Evolutionary conservation across 2,113 vertebrate species (phyloP), one percentile per base, ranked within the genome.

Genomic region (Mus spicilegus): DNA sequence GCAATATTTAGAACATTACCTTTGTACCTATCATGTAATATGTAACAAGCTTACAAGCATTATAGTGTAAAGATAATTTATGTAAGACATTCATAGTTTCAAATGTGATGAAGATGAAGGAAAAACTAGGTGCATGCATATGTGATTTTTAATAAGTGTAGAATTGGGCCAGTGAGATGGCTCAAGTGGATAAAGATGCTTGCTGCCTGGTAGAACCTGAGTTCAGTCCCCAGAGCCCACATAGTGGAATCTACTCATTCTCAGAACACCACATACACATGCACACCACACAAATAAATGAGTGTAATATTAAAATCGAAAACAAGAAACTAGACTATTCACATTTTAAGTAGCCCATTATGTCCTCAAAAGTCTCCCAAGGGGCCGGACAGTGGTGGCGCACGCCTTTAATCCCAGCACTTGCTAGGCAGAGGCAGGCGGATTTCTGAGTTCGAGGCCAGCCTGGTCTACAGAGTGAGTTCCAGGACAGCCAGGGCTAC

Each of bases 1-100:
- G 7, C 95, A 58, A 1, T 89, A 91, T 88, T 80, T 93, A 85
- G 87, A 90, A 36, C 88, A 30, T 73, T 61, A 96, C 82, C 58
- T 70, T 89, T 51, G 30, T 80, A 39, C 91, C 80, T 46, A 56
- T 36, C 1, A 12, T 76, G 36, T 39, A 80, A 26, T n/a, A 56
- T 46, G 42, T 22, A 36, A 14, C 69, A 91, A 93, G 56, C 58
- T 56, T 88, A 51, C 73, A 84, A 81, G 67, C 22, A n/a, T 77
- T 81, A 89, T 87, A 1, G 22, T 54, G 89, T 93, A 81, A 86
- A 20, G n/a, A 89, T 89, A 78, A 24, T 75, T 58, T 46, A 63
- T 85, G 73, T 69, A 16, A 39, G 0, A 78, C 87, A 88, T 80
- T 51, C 70, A 65, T 36, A 51, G 54, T 89, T 96, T 76, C n/a